A percentile compares a stretch with the other conserved stretches of the same genome.
Conservation (phyloP, 2,113 vertebrate genomes). For the Notiomystis cincta region DNA sequence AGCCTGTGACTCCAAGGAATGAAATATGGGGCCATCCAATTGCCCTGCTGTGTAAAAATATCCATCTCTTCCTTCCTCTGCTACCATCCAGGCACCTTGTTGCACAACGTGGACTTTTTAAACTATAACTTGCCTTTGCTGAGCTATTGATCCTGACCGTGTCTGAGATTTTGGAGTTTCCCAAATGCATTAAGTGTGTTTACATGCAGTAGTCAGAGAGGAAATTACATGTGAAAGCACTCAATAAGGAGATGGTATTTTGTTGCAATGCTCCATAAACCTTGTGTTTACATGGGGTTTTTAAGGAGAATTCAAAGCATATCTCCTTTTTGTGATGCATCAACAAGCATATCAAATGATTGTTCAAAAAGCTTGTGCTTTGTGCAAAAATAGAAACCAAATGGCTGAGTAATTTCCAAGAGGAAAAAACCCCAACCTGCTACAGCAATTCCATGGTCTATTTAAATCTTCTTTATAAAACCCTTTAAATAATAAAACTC, state of each 20-base stretch:
- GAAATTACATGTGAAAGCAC: slow-evolving; percentile 79
- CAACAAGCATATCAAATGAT: slow-evolving; percentile 80
- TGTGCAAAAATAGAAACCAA: slow-evolving; percentile 77
- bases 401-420: slow-evolving; percentile 77
- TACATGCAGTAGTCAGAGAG: slow-evolving; percentile 76
- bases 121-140: neutral
- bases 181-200: slow-evolving; percentile 77
- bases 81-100: neutral
- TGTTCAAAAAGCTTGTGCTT: slow-evolving; percentile 72
- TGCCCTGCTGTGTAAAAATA: neutral
- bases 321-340: slow-evolving; percentile 80
- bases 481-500: slow-evolving; percentile 78
- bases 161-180: slow-evolving; percentile 59
- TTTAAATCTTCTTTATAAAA: slow-evolving; percentile 77
- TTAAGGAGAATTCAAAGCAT: slow-evolving; percentile 83
- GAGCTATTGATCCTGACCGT: slow-evolving; percentile 57
- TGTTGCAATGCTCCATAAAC: slow-evolving; percentile 81
- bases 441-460: slow-evolving; percentile 75
- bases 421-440: slow-evolving; percentile 41
- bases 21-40: neutral
- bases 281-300: slow-evolving; percentile 85
- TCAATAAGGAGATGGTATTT: slow-evolving; percentile 75
- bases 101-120: neutral
- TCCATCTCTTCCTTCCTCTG: neutral
- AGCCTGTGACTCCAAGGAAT: neutral